Conservation (phyloP, 2,888 invertebrate species). For the Leptinotarsa juncta region DNA sequence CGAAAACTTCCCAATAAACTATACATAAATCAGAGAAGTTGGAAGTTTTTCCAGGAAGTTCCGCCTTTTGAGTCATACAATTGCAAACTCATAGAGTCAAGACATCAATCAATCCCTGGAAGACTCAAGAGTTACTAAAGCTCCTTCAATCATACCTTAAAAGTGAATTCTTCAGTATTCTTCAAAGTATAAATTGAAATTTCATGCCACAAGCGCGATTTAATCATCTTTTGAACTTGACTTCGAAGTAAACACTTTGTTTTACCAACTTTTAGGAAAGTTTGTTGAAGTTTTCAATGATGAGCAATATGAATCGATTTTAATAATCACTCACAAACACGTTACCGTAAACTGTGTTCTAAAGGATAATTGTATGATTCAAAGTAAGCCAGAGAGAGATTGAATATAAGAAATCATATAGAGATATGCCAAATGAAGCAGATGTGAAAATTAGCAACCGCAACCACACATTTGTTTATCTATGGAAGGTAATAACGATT, state of each 20-base stretch:
- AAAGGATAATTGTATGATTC: too few species aligned
- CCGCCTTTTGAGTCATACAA: conserved; percentile 1
- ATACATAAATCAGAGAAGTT: conserved; percentile 21
- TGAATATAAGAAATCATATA: too few species aligned
- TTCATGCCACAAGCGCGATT: conserved; percentile 39
- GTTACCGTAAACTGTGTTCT: neutral
- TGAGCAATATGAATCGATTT: conserved; percentile 28
- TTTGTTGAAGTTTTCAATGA: conserved; percentile 17
- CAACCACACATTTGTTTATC: too few species aligned
- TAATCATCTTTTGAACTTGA: conserved; percentile 37
- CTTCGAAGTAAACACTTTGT: conserved; percentile 33
- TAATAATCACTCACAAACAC: neutral
- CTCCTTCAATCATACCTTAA: conserved; percentile 44
- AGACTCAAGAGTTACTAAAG: conserved; percentile 57
- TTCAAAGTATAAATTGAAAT: conserved; percentile 46
- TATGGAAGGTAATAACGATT: too few species aligned
- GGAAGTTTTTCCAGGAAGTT: conserved; percentile 21
- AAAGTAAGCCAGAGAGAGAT: too few species aligned
- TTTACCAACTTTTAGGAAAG: conserved; percentile 31
- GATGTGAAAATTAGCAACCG: too few species aligned
- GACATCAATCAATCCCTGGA: conserved; percentile 61
- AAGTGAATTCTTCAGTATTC: conserved; percentile 41
- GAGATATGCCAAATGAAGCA: too few species aligned
- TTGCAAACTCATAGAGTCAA: conserved; percentile 50
- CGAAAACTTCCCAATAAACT: neutral